These are phyloP conservation scores for Watsonalla binaria DNA, from an alignment of 2,888 invertebrate genomes.

Conservation along the genomic window DNA sequence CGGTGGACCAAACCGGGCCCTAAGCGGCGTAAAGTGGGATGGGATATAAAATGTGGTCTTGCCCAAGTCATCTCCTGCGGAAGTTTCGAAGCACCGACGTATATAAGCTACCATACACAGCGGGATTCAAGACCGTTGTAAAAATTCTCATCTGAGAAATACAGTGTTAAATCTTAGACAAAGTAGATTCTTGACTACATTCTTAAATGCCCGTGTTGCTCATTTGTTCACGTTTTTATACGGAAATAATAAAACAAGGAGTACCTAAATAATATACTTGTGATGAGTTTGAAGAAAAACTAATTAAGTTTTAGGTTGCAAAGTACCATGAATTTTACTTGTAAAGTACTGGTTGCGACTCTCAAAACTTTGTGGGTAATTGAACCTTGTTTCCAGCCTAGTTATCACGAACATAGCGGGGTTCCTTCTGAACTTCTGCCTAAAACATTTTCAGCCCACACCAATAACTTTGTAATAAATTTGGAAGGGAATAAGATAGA, in stretches of 20 bases:
- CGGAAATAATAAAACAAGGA: too few relatives aligned
- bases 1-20: conserved; percentile 41
- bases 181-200: background rate
- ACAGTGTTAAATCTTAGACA: background rate
- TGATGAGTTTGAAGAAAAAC: too few relatives aligned
- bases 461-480: background rate
- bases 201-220: background rate
- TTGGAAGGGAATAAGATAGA: background rate
- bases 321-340: background rate
- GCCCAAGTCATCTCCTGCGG: conserved; percentile 60
- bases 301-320: background rate
- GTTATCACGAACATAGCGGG: background rate
- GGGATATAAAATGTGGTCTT: conserved; percentile 56
- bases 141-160: conserved; percentile 20
- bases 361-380: background rate
- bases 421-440: background rate
- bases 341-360: background rate
- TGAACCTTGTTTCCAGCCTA: background rate
- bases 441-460: background rate
- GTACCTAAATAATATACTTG: too few relatives aligned
- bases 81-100: conserved; percentile 42
- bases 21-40: conserved; percentile 43
- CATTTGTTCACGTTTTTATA: too few relatives aligned
- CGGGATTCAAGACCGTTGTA: conserved; percentile 20
- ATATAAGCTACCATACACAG: conserved; percentile 25